phyloP scores from a whole-genome alignment of 2,113 vertebrate genomes.

The Jaculus jaculus region DNA sequence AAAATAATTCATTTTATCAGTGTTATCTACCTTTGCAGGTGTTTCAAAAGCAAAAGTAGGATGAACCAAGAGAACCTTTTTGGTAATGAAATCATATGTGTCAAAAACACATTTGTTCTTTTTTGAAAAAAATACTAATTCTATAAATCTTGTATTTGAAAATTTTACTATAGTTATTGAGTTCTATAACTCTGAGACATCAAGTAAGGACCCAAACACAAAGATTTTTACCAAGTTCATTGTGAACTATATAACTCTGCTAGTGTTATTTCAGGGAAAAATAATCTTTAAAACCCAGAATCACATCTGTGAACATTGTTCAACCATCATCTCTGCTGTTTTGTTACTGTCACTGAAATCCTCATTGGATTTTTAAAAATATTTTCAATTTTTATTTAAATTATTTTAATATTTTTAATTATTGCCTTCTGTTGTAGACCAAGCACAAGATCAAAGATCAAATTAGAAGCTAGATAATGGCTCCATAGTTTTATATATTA shows the following conservation, averaged over 20 bases:
- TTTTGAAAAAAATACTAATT: not conserved
- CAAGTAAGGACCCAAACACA: not conserved
- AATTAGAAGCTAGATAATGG: not conserved
- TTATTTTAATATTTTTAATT: too few relatives aligned
- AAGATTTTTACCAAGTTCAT: not conserved
- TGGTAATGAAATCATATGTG: not conserved
- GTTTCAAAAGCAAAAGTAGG: not conserved
- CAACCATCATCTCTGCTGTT: not conserved
- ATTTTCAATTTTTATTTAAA: too few relatives aligned
- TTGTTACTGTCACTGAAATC: not conserved
- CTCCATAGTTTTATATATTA: not conserved
- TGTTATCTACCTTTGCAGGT: not conserved
- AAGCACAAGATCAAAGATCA: not conserved
- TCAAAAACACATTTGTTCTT: not conserved
- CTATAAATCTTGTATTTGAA: not conserved
- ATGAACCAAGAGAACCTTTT: not conserved
- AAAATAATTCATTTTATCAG: not conserved
- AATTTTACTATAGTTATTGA: not conserved
- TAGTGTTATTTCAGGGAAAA: not conserved
- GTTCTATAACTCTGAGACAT: conserved; percentile 13
- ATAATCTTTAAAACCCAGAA: not conserved
- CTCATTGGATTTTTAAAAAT: not conserved
- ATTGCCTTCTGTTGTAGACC: not conserved
- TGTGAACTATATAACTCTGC: conserved; percentile 7
- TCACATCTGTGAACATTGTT: not conserved